phyloP scores from a whole-genome alignment of 2,797 vertebrate genomes.

The Acrossocheilus wenchowensis region DNA sequence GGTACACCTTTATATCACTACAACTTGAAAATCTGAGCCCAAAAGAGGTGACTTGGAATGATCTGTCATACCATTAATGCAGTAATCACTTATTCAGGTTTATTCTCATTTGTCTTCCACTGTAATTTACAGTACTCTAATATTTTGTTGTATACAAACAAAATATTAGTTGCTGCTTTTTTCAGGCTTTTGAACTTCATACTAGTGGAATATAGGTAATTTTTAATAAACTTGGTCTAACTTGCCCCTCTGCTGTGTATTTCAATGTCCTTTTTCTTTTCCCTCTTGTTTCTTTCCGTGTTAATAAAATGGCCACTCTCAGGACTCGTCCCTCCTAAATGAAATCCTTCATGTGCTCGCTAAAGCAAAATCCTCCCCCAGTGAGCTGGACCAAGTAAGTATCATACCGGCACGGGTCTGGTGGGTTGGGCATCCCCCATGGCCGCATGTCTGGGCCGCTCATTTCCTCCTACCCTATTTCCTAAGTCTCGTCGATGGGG shows the following conservation, averaged over 20 bases:
- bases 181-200: background rate
- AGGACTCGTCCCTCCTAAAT: slow-evolving; percentile 82
- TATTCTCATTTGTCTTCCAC: slow-evolving; percentile 21
- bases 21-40: background rate
- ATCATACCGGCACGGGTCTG: slow-evolving; percentile 62
- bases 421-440: slow-evolving; percentile 61
- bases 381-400: slow-evolving; percentile 74
- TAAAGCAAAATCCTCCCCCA: slow-evolving; percentile 69
- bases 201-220: background rate
- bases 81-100: slow-evolving; percentile 4
- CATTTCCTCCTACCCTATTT: slow-evolving; percentile 61
- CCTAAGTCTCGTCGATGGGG: slow-evolving; percentile 57
- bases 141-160: slow-evolving; percentile 16
- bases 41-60: background rate
- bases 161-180: slow-evolving; percentile 11
- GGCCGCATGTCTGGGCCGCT: slow-evolving; percentile 67
- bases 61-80: background rate
- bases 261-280: slow-evolving; percentile 54
- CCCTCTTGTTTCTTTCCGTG: slow-evolving; percentile 52
- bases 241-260: slow-evolving; percentile 20
- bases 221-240: background rate
- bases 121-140: background rate
- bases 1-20: background rate
- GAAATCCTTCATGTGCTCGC: slow-evolving; percentile 80
- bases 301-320: slow-evolving; percentile 63